A percentile compares a stretch with the other conserved stretches of the same genome.
phyloP scores from a whole-genome alignment of 2,797 vertebrate species.

The Streptopelia turtur region DNA sequence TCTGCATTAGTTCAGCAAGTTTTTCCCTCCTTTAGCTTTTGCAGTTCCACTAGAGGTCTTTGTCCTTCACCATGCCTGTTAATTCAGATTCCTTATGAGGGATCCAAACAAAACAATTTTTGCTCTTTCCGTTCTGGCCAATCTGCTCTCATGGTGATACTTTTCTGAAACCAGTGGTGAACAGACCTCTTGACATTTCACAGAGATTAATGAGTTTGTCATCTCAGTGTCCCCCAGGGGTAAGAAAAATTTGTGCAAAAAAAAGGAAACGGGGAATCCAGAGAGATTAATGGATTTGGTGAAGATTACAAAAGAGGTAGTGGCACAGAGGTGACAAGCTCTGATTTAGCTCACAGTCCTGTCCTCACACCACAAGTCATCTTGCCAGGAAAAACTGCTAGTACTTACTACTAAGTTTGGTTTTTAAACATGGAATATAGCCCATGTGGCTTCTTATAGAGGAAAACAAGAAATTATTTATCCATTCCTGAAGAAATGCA shows the following conservation, averaged over 20 bases:
- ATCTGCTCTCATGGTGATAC: not conserved
- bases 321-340: not conserved
- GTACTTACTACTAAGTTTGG: not conserved
- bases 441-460: not conserved
- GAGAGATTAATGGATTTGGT: not conserved
- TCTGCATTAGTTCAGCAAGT: not conserved
- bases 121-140: not conserved
- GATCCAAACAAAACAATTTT: not conserved
- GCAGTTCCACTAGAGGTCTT: not conserved
- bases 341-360: not conserved
- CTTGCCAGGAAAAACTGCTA: not conserved
- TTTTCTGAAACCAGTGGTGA: not conserved
- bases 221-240: not conserved
- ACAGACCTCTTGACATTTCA: not conserved
- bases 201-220: conserved; percentile 9
- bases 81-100: not conserved
- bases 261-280: not conserved
- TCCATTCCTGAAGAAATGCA: not conserved
- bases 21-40: not conserved
- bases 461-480: not conserved
- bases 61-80: not conserved
- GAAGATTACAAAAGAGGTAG: not conserved
- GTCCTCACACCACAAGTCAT: not conserved
- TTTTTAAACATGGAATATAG: not conserved
- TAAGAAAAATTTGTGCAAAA: not conserved